Evolutionary conservation across 1,140 invertebrate species (phyloP), one percentile per base, ranked within the genome.

Genomic region (Pseudomyrmex concolor): DNA sequence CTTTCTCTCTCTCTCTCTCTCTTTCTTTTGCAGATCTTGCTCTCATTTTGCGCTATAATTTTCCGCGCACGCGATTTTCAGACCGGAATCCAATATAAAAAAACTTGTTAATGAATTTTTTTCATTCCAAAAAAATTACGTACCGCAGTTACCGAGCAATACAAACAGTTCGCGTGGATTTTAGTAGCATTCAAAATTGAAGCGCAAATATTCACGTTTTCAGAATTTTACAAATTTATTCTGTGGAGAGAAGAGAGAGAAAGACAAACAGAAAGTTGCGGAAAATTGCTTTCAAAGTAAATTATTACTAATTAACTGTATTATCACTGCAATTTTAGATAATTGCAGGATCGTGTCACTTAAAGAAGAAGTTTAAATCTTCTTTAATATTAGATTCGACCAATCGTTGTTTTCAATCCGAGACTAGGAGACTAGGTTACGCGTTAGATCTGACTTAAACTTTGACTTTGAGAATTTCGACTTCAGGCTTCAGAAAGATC

Each of bases 361-460:
- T 54, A 54, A 82, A 34, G 34, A 34, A 34, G 7, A 34, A 82
- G 63, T 63, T 82, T 54, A 5, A 74, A 1, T 43, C 8, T 1
- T 7, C 5, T 12, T 63, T 74, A 74, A 74, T 72, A 50, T 81
- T 73, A 17, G 43, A 67, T 77, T 78, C 51, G 19, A 71, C n/a
- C 54, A 51, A 63, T 82, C 55, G 22, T 62, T 45, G 59, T 74
- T 82, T 74, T 63, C 8, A 15, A 82, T 17, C 9, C 22, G 13
- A 62, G 5, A 34, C 5, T n/a, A 17, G 2, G n/a, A n/a, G n/a
- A n/a, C n/a, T 34, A 62, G 19, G 48, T 82, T 63, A 64, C n/a
- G 2, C 8, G 2, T 81, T 73, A 54, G 57, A 63, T 17, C 13
- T 22, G 8, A 55, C 12, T 82, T 62, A 82, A 82, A 82, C 48